These are phyloP conservation scores for Pachyseris speciosa DNA, from an alignment of 64 coral and sea anemone species.

Conservation along the genomic window DNA sequence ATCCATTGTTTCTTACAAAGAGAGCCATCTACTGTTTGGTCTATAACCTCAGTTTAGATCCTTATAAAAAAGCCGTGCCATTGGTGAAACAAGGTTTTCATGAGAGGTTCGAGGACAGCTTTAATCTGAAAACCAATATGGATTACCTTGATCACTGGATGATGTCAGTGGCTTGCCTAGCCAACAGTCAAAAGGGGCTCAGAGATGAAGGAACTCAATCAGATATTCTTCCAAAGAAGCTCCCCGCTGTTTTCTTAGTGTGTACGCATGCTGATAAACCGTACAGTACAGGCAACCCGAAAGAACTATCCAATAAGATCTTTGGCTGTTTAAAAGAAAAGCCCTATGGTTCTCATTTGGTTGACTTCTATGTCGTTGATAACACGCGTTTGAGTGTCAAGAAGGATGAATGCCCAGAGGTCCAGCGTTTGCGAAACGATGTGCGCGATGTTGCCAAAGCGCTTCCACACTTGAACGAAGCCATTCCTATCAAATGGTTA, in stretches of 20 bases:
- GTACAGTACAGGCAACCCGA: not conserved
- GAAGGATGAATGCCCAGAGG: not conserved
- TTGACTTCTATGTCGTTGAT: not conserved
- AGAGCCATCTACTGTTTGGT: too few species aligned
- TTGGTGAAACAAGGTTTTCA: too few species aligned
- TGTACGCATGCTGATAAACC: not conserved
- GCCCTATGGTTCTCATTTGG: not conserved
- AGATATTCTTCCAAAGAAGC: not conserved
- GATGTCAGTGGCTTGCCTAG: too few species aligned
- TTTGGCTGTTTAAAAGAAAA: not conserved
- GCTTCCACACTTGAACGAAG: too few species aligned
- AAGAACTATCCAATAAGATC: not conserved
- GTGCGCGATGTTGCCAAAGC: not conserved
- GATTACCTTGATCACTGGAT: too few species aligned
- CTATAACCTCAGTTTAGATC: too few species aligned
- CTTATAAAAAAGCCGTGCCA: too few species aligned
- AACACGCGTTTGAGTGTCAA: not conserved
- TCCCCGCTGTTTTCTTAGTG: not conserved
- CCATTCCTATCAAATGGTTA: constrained; percentile 22
- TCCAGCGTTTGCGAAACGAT: not conserved
- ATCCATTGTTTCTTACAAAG: too few species aligned
- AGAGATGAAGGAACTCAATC: too few species aligned
- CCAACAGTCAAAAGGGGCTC: too few species aligned
- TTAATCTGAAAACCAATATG: too few species aligned
- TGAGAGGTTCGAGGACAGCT: too few species aligned